Evolutionary conservation across 2,888 invertebrate species (phyloP), one percentile per base, ranked within the genome.

Genomic region (Drosophila demipolita): DNA sequence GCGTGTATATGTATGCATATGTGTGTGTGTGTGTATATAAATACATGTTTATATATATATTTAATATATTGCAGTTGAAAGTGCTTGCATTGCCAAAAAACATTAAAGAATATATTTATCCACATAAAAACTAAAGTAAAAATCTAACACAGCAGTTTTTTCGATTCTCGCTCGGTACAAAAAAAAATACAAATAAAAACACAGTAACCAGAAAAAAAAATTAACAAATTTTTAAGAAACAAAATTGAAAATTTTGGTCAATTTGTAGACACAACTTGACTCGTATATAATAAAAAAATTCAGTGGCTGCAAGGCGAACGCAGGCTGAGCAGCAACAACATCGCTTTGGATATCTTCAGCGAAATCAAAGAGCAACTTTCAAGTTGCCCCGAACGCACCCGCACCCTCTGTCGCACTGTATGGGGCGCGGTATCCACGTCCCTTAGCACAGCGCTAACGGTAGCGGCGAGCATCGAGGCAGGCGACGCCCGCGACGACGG

Each of bases 371-470:
- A 91, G 92, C 93, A 93, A 93, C 93, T 93, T 73, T 91, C 92
- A 87, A 93, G 93, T 93, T 93, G 93, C 93, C 92, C 92, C 75
- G 91, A 92, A 85, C 92, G 92, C 82, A 90, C 92, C 67, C 86
- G 90, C 60, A 82, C 87, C 73, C 87, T 92, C 75, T 92, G 92
- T 77, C 91, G 92, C 80, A 89, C 91, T 91, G 92, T 91, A 87
- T 91, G 91, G 91, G 92, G 91, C 77, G 91, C 91, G 66, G 90
- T 91, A 49, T 89, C 90, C 62, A 76, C 81, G 66, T 89, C 91
- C 81, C 85, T 91, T 80, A 91, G 89, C 87, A 89, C 89, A 87
- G 89, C 91, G 84, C 89, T 91, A 63, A 82, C 85, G 61, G 88
- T 80, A 73, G 82, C 84, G 66, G 82, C 84, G 68, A 87, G 82